phyloP scores from a whole-genome alignment of 2,888 invertebrate genomes.

The Tromatobia lineatoria region DNA sequence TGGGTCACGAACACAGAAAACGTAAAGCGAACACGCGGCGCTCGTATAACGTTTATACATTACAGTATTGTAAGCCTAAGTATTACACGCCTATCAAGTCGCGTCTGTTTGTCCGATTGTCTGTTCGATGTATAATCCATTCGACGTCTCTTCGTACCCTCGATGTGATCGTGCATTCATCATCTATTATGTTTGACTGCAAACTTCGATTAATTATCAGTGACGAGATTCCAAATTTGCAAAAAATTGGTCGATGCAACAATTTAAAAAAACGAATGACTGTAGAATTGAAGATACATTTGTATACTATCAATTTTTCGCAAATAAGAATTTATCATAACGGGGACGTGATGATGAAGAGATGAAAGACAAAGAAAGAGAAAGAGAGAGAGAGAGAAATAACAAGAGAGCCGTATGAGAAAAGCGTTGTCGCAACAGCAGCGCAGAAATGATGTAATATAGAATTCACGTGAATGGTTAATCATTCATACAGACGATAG shows the following conservation, averaged over 20 bases:
- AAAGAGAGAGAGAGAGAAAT: slow-evolving; percentile 34
- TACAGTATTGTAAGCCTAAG: slow-evolving; percentile 83
- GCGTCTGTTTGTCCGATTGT: slow-evolving; percentile 60
- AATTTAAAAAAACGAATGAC: neutral
- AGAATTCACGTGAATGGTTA: slow-evolving; percentile 76
- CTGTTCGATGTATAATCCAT: slow-evolving; percentile 51
- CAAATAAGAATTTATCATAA: neutral
- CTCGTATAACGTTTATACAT: slow-evolving; percentile 78
- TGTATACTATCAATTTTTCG: slow-evolving; percentile 24
- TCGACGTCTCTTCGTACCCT: slow-evolving; percentile 55
- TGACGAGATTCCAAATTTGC: slow-evolving; percentile 12
- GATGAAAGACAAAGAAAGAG: slow-evolving; percentile 41
- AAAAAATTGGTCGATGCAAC: slow-evolving; percentile 5
- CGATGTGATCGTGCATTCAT: slow-evolving; percentile 49
- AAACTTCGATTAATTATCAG: slow-evolving; percentile 38
- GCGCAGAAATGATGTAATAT: slow-evolving; percentile 75
- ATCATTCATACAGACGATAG: slow-evolving; percentile 79
- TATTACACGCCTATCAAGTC: slow-evolving; percentile 72
- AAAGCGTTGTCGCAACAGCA: slow-evolving; percentile 73
- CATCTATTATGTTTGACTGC: slow-evolving; percentile 26
- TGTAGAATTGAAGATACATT: neutral
- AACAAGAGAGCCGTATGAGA: slow-evolving; percentile 47
- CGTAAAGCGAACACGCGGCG: slow-evolving; percentile 68
- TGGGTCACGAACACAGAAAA: slow-evolving; percentile 45
- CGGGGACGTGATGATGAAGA: slow-evolving; percentile 39